phyloP scores from a whole-genome alignment of 2,888 invertebrate genomes.

The Nomada lathburiana region DNA sequence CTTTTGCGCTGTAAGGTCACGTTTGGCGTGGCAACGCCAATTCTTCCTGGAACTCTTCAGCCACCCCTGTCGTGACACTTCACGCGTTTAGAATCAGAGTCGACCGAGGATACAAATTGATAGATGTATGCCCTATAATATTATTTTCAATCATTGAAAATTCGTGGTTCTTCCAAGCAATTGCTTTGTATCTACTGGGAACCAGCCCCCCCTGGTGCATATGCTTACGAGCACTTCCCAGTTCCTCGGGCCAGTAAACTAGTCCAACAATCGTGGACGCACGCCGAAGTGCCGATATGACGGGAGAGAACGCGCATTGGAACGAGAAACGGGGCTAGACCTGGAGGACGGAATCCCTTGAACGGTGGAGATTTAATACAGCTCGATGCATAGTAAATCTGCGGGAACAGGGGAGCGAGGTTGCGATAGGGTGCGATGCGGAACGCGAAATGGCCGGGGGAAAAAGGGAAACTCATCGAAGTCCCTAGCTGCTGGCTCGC shows the following conservation, averaged over 20 bases:
- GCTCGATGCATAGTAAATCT: conserved; percentile 66
- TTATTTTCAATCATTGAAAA: too few relatives aligned
- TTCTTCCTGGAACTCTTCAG: too few relatives aligned
- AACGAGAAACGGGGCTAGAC: conserved; percentile 46
- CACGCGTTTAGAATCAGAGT: too few relatives aligned
- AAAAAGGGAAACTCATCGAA: conserved; percentile 57
- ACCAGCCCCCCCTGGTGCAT: too few relatives aligned
- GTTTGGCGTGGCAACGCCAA: too few relatives aligned
- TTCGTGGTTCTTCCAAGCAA: too few relatives aligned
- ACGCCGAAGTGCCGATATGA: not conserved
- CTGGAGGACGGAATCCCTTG: conserved; percentile 54
- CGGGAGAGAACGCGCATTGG: conserved; percentile 10
- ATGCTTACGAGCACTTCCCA: too few relatives aligned
- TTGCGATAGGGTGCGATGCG: conserved; percentile 43
- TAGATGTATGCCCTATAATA: too few relatives aligned
- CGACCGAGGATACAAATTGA: too few relatives aligned
- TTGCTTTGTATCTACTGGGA: too few relatives aligned
- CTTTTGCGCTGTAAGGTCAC: too few relatives aligned
- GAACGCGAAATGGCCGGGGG: conserved; percentile 38
- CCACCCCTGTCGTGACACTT: too few relatives aligned
- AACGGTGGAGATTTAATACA: conserved; percentile 68
- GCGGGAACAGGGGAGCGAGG: conserved; percentile 41
- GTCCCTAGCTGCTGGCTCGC: conserved; percentile 47
- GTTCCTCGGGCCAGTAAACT: not conserved
- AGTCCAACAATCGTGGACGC: not conserved